Evolutionary conservation across 35 echinoderm and acorn worm genomes (phyloP).

Genomic region (Lytechinus variegatus): DNA sequence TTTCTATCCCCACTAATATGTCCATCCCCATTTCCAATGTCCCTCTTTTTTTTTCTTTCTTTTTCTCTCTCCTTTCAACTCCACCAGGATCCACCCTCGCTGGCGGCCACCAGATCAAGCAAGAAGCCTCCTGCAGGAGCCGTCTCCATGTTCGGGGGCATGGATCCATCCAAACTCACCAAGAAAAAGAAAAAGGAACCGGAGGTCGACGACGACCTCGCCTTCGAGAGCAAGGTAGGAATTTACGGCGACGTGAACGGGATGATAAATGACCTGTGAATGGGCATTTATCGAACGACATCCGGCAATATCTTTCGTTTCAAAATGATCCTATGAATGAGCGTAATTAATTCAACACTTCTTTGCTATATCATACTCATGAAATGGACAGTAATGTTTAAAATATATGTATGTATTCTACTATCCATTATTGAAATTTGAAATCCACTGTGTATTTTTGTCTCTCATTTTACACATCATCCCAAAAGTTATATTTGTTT

Average conservation of each 20-base stretch:
- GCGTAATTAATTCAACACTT: background rate
- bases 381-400: no score
- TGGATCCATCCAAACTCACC: slow-evolving; percentile 62
- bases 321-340: background rate
- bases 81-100: background rate
- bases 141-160: slow-evolving; percentile 85
- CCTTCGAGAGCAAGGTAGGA: slow-evolving; percentile 29
- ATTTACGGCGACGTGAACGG: slow-evolving; percentile 49
- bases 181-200: slow-evolving; percentile 52
- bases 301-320: background rate
- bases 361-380: no score
- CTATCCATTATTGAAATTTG: no score
- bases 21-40: background rate
- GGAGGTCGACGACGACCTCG: background rate
- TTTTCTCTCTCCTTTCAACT: background rate
- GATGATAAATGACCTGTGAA: slow-evolving; percentile 11
- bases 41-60: background rate
- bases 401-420: no score
- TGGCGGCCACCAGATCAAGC: background rate
- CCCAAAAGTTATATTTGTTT: no score
- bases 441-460: no score
- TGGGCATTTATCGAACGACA: background rate
- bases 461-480: no score
- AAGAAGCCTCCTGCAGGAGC: slow-evolving; percentile 85
- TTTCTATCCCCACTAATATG: background rate